A percentile compares a stretch with the other conserved stretches of the same genome.
Conservation (phyloP, 2,113 vertebrate species). For the Marmota flaviventris region DNA sequence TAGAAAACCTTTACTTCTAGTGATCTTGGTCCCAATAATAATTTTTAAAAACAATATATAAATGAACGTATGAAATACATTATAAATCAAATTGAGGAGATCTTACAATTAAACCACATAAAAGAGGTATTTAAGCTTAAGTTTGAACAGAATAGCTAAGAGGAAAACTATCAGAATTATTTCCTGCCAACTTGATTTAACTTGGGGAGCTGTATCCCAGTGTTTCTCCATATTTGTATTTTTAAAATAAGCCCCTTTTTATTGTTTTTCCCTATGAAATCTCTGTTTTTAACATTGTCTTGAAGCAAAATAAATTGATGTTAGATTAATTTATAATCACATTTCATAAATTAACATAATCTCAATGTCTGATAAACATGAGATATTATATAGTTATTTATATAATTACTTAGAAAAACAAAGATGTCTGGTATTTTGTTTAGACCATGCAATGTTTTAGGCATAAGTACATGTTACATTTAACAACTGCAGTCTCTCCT, state of each 20-base stretch:
- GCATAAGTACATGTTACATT: too few relatives aligned
- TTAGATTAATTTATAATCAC: background rate
- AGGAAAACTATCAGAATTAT: background rate
- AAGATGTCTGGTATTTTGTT: background rate
- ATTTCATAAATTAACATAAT: background rate
- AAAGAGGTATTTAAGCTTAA: background rate
- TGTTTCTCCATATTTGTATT: background rate
- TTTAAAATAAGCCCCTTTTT: background rate
- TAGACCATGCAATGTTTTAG: background rate
- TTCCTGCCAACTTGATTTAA: background rate
- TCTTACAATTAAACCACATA: conserved; percentile 3
- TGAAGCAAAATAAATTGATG: background rate
- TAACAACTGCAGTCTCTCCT: too few relatives aligned
- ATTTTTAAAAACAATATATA: background rate
- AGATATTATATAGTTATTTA: background rate
- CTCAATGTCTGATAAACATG: background rate
- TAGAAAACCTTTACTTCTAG: background rate
- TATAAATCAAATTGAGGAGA: background rate
- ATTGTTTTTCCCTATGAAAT: background rate
- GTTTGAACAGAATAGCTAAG: background rate
- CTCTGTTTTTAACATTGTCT: background rate
- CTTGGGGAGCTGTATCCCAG: background rate
- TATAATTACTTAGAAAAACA: background rate
- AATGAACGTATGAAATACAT: background rate
- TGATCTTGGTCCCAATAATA: background rate